A percentile compares a stretch with the other conserved stretches of the same genome.
Evolutionary conservation across 2,888 invertebrate genomes (phyloP).

Genomic region (Megamerina dolium): DNA sequence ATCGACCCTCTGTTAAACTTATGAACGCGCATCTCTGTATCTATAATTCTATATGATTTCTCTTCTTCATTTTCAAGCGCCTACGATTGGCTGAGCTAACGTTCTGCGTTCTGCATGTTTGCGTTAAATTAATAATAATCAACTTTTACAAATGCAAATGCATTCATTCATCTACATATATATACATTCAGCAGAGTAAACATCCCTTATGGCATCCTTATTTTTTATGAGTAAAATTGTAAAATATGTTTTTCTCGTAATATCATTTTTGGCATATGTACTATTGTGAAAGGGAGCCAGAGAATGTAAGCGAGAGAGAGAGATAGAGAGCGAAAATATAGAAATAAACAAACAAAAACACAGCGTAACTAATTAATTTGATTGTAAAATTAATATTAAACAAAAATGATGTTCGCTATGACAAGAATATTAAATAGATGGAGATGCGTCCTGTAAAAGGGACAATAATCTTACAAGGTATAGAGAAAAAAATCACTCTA

Average conservation of each 20-base stretch:
- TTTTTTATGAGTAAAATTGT: too few relatives aligned
- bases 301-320: neutral
- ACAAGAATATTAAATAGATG: constrained; percentile 14
- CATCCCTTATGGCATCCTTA: too few relatives aligned
- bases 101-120: neutral
- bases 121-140: constrained; percentile 8
- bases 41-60: neutral
- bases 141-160: constrained; percentile 16
- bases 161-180: constrained; percentile 25
- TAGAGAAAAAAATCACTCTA: too few relatives aligned
- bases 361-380: constrained; percentile 50
- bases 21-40: too few relatives aligned
- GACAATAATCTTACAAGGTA: too few relatives aligned
- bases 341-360: neutral
- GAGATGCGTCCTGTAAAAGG: too few relatives aligned
- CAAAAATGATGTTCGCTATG: constrained; percentile 9
- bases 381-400: constrained; percentile 48
- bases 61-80: neutral
- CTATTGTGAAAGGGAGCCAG: too few relatives aligned
- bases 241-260: constrained; percentile 6
- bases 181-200: neutral
- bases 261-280: too few relatives aligned
- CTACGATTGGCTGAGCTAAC: too few relatives aligned
- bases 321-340: neutral
- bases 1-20: too few relatives aligned